phyloP scores from a whole-genome alignment of 2,797 vertebrate species.

The Parotocinclus haroldoi region DNA sequence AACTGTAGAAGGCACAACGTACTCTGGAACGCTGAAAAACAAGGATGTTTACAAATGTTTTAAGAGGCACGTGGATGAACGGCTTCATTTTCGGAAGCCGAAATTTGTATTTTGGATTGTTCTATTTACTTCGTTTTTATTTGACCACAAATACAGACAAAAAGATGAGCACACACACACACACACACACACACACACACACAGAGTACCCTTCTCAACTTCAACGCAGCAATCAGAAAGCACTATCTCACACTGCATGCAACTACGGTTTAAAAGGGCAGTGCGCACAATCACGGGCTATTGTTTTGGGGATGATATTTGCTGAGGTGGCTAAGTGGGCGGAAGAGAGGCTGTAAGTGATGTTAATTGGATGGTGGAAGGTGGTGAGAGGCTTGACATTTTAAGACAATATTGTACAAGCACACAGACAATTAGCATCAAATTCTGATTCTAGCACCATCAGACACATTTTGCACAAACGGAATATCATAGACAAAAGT shows the following conservation, averaged over 20 bases:
- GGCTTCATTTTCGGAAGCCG: too few species aligned
- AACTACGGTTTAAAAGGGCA: constrained; percentile 37
- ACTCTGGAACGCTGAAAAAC: too few species aligned
- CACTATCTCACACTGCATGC: constrained; percentile 15
- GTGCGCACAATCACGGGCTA: constrained; percentile 30
- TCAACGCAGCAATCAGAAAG: constrained; percentile 10
- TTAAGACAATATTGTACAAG: constrained; percentile 59
- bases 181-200: constrained; percentile 10
- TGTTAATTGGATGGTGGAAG: constrained; percentile 47
- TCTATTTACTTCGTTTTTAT: background rate
- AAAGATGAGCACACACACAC: constrained; percentile 12
- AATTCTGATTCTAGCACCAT: constrained; percentile 33
- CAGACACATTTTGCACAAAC: constrained; percentile 23
- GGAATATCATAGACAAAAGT: constrained; percentile 29
- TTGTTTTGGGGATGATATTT: constrained; percentile 36
- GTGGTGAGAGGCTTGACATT: constrained; percentile 69
- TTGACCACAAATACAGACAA: constrained; percentile 1
- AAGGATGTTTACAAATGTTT: too few species aligned
- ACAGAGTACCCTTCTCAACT: constrained; percentile 32
- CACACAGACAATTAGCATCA: constrained; percentile 39
- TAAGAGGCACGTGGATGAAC: too few species aligned
- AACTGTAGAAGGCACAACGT: too few species aligned
- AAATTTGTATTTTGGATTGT: background rate
- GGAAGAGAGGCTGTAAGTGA: constrained; percentile 36
- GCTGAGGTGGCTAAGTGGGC: constrained; percentile 44